Percentiles rank a stretch among this genome's conserved stretches.
phyloP scores from a whole-genome alignment of 2,797 vertebrate genomes.

The Manis javanica region DNA sequence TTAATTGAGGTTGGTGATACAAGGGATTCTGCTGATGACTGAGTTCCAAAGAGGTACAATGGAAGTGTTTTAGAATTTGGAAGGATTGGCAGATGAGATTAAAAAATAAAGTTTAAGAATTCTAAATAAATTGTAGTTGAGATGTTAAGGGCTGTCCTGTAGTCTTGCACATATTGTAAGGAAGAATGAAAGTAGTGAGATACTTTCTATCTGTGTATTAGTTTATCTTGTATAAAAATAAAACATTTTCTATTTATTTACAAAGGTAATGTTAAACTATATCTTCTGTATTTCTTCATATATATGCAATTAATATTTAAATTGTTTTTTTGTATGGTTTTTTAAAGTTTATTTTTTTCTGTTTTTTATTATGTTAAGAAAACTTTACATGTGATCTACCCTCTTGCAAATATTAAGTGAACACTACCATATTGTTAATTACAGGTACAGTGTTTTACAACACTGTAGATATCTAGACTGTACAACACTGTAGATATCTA shows the following conservation, averaged over 20 bases:
- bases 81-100: not conserved
- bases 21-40: not conserved
- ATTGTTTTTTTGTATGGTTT: not conserved
- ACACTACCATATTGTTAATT: too few species aligned
- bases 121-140: not conserved
- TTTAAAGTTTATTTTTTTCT: too few species aligned
- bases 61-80: not conserved
- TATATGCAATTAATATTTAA: not conserved
- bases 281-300: too few species aligned
- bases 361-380: too few species aligned
- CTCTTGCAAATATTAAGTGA: too few species aligned
- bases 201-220: not conserved
- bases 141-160: not conserved
- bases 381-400: too few species aligned
- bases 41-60: not conserved
- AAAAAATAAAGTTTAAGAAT: not conserved
- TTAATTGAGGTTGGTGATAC: not conserved
- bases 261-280: too few species aligned
- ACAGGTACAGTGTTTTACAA: too few species aligned
- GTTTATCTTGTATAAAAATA: not conserved
- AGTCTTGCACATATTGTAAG: not conserved
- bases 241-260: too few species aligned
- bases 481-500: too few species aligned
- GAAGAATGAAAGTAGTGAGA: not conserved
- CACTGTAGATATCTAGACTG: too few species aligned